phyloP scores from a whole-genome alignment of 1,140 invertebrate genomes.

The Sycobia sp. region DNA sequence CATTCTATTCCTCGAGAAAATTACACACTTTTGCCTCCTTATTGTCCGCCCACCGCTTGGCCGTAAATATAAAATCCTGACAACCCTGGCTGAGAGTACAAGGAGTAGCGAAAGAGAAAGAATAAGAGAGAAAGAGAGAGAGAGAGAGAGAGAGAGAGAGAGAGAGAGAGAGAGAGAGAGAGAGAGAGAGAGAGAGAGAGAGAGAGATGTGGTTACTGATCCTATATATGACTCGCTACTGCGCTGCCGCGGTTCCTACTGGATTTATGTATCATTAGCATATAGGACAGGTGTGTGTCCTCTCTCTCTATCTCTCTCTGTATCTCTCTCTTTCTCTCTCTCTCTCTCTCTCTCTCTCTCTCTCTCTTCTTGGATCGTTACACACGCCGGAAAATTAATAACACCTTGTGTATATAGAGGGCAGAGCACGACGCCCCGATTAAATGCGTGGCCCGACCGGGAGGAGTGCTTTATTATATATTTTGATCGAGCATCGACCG shows the following conservation, averaged over 20 bases:
- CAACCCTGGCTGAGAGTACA: too few relatives aligned
- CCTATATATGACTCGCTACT: not conserved
- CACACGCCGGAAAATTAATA: constrained; percentile 17
- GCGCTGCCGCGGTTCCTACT: not conserved
- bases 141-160: too few relatives aligned
- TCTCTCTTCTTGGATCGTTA: too few relatives aligned
- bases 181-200: too few relatives aligned
- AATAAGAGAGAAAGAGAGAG: too few relatives aligned
- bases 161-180: too few relatives aligned
- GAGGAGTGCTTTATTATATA: too few relatives aligned
- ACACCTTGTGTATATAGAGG: constrained; percentile 31
- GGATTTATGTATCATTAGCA: constrained; percentile 27
- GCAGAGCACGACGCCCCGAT: not conserved
- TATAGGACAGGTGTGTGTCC: constrained; percentile 18
- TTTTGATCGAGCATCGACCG: constrained; percentile 3
- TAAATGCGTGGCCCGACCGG: not conserved
- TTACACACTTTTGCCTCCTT: constrained; percentile 17
- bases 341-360: constrained; percentile 4
- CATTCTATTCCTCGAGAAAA: not conserved
- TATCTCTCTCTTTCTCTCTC: too few relatives aligned
- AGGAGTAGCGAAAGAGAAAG: too few relatives aligned
- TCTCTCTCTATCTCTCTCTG: too few relatives aligned
- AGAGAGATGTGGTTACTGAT: not conserved
- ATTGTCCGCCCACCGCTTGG: constrained; percentile 5
- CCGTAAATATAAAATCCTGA: constrained; percentile 24